Conservation (phyloP, 2,113 vertebrate genomes). For the Isichthys henryi region DNA sequence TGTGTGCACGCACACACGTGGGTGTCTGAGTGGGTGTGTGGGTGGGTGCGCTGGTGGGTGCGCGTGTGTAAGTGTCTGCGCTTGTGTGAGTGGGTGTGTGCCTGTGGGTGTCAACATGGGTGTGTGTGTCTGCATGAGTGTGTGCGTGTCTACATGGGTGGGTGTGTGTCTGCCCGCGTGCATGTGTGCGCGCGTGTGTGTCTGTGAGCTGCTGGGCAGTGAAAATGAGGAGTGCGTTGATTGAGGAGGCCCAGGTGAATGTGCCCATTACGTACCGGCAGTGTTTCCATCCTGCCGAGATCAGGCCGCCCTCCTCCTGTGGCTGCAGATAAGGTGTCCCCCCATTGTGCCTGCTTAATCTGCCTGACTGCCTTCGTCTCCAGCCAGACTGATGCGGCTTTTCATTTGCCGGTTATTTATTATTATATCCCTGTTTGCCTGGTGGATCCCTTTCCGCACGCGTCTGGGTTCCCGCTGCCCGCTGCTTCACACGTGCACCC, state of each 20-base stretch:
- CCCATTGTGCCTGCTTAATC: slow-evolving; percentile 99
- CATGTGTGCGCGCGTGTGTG: slow-evolving; percentile 97
- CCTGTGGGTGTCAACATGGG: slow-evolving; percentile 33
- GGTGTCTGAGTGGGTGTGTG: slow-evolving; percentile 67
- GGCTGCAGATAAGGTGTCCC: slow-evolving; percentile 93
- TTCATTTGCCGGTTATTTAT: slow-evolving; percentile 73
- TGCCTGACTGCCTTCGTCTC: slow-evolving; percentile 99
- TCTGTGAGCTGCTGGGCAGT: slow-evolving; percentile 97
- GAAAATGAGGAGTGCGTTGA: slow-evolving; percentile 96
- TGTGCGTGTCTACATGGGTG: not conserved
- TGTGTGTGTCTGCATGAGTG: slow-evolving; percentile 68
- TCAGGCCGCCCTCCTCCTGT: slow-evolving; percentile 99
- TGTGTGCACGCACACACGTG: too few relatives aligned
- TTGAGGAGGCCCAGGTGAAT: slow-evolving; percentile 99
- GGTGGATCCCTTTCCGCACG: slow-evolving; percentile 72
- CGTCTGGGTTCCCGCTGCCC: slow-evolving; percentile 53
- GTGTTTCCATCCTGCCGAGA: slow-evolving; percentile 99
- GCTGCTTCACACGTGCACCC: slow-evolving; percentile 46
- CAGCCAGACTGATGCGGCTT: slow-evolving; percentile 99
- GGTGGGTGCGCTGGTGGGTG: slow-evolving; percentile 47
- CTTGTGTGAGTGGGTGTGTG: slow-evolving; percentile 71
- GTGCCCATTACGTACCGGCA: slow-evolving; percentile 99
- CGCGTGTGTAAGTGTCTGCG: slow-evolving; percentile 78
- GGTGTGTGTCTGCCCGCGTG: not conserved
- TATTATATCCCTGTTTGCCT: slow-evolving; percentile 76